Conservation (phyloP, 37 sponge, comb jelly and placozoan species). For the Oscarella lobularis region DNA sequence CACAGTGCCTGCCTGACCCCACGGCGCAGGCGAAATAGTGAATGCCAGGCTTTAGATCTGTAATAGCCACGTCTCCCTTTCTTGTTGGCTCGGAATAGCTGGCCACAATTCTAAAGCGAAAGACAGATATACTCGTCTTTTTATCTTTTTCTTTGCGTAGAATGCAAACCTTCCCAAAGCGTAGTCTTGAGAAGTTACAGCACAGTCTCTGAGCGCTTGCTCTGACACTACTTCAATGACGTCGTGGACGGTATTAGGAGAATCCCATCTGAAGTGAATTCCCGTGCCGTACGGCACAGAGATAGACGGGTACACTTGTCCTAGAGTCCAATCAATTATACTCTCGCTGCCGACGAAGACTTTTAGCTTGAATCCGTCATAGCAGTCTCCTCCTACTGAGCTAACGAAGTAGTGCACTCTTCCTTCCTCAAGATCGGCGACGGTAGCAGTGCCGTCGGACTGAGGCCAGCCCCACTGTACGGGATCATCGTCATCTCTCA, state of each 20-base stretch:
- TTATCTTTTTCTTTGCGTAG: no score
- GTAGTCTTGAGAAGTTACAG: conserved; percentile 12
- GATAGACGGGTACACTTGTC: conserved; percentile 21
- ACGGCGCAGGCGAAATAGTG: conserved; percentile 71
- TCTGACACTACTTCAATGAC: conserved; percentile 32
- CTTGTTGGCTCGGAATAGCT: not conserved
- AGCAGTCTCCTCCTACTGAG: conserved; percentile 32
- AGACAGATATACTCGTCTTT: not conserved
- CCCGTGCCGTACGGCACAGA: conserved; percentile 31
- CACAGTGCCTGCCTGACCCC: conserved; percentile 36
- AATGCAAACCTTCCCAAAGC: conserved; percentile 1
- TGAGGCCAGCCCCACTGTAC: not conserved
- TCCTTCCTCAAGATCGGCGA: conserved; percentile 7
- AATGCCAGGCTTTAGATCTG: conserved; percentile 30
- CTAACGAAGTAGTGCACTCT: conserved; percentile 50
- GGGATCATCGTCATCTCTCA: not conserved
- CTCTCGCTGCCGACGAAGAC: conserved; percentile 33
- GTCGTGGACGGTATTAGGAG: conserved; percentile 24
- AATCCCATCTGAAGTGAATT: conserved; percentile 41
- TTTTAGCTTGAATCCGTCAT: conserved; percentile 23
- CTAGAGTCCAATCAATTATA: conserved; percentile 31
- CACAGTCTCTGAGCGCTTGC: not conserved
- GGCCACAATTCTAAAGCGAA: not conserved
- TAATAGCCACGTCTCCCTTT: conserved; percentile 36
- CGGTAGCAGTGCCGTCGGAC: not conserved